phyloP scores from a whole-genome alignment of 2,113 vertebrate genomes.

The Rutilus rutilus region DNA sequence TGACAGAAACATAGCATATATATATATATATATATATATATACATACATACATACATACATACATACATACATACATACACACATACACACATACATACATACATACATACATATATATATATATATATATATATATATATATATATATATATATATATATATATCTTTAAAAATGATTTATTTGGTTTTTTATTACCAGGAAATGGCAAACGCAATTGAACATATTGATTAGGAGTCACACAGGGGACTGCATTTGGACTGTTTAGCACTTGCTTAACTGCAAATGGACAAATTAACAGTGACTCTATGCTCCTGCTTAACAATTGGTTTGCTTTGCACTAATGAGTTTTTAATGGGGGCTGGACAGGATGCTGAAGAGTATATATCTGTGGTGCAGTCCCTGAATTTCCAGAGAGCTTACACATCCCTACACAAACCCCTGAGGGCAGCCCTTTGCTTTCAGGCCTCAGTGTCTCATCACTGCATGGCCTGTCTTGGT shows the following conservation, averaged over 20 bases:
- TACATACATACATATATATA: too few species aligned
- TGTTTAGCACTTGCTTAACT: slow-evolving; percentile 42
- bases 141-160: too few species aligned
- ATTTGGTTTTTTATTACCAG: background rate
- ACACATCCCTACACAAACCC: background rate
- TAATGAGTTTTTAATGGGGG: slow-evolving; percentile 40
- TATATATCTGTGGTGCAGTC: background rate
- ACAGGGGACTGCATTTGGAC: slow-evolving; percentile 30
- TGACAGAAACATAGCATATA: background rate
- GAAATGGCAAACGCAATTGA: slow-evolving; percentile 57
- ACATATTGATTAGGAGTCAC: slow-evolving; percentile 60
- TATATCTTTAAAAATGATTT: background rate
- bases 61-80: too few species aligned
- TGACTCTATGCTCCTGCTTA: background rate
- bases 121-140: too few species aligned
- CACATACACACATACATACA: too few species aligned
- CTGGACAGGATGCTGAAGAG: slow-evolving; percentile 27
- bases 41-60: too few species aligned
- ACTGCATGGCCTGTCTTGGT: background rate
- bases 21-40: too few species aligned
- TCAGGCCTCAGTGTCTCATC: slow-evolving; percentile 2
- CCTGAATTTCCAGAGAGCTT: background rate
- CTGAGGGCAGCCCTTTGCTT: background rate
- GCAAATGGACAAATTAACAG: slow-evolving; percentile 26
- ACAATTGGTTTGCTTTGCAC: background rate